Conservation (phyloP, 2,113 vertebrate species). For the Prunella fulvescens region DNA sequence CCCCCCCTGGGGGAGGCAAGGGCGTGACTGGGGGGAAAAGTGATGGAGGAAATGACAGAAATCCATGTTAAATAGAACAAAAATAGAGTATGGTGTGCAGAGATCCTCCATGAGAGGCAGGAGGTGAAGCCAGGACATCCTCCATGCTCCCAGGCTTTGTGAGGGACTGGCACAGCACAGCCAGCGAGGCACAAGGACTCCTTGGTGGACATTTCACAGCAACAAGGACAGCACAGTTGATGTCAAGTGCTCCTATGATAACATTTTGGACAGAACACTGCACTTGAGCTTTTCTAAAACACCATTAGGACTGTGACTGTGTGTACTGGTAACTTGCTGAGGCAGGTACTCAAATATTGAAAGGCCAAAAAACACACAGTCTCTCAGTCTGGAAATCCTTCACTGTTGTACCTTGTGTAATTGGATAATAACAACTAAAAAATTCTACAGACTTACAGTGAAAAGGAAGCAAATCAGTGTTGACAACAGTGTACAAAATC, state of each 20-base stretch:
- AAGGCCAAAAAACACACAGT: neutral
- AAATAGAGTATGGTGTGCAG: too few relatives aligned
- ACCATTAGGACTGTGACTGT: accelerated
- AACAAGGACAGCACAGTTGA: accelerated
- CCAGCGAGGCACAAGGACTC: neutral
- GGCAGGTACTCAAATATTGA: neutral
- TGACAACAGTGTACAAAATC: neutral
- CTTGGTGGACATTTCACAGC: neutral
- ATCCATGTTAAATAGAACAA: accelerated
- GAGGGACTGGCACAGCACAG: neutral
- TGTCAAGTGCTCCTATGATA: neutral
- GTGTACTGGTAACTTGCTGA: neutral
- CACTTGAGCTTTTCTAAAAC: neutral
- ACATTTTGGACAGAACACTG: neutral
- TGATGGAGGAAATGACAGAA: neutral
- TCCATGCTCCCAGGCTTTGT: accelerated
- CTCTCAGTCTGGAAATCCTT: neutral
- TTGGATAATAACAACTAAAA: neutral
- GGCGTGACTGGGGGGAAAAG: accelerated
- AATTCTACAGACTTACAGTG: neutral
- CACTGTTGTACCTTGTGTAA: neutral
- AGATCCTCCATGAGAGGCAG: accelerated
- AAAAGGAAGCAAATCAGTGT: neutral
- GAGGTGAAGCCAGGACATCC: neutral
- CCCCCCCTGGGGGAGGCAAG: neutral